Conservation (phyloP, 2,113 vertebrate genomes). For the Vireo altiloquus region DNA sequence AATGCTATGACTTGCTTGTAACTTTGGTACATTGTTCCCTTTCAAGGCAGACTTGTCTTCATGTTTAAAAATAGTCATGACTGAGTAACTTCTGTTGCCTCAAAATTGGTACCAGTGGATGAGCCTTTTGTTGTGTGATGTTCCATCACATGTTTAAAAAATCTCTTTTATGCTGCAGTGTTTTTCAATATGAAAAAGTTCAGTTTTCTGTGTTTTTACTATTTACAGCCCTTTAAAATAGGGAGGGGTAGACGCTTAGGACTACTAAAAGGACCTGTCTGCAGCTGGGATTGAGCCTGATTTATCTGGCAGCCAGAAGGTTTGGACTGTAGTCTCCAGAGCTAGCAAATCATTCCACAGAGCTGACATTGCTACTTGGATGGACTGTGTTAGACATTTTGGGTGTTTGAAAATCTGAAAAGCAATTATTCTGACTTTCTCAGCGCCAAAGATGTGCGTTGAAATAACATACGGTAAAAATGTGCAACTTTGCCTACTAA, state of each 20-base stretch:
- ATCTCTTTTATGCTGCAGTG: neutral
- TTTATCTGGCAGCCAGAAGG: constrained; percentile 40
- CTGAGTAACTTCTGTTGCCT: neutral
- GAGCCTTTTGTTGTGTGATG: neutral
- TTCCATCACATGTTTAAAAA: neutral
- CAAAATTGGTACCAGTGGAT: neutral
- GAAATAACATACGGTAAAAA: constrained; percentile 8
- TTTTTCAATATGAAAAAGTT: neutral
- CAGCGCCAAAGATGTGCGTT: neutral
- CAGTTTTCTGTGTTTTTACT: constrained; percentile 22
- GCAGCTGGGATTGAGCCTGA: constrained; percentile 28
- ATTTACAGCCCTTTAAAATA: constrained; percentile 26
- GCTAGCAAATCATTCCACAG: constrained; percentile 14
- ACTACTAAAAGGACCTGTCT: constrained; percentile 22
- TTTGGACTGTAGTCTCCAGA: neutral
- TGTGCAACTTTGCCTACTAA: neutral
- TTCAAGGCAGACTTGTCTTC: neutral
- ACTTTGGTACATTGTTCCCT: neutral
- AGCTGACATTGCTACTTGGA: constrained; percentile 17
- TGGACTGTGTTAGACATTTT: neutral
- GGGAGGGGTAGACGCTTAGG: constrained; percentile 27
- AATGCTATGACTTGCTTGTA: neutral
- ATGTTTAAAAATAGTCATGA: neutral
- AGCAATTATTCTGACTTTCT: neutral
- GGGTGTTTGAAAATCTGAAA: constrained; percentile 3